phyloP scores from a whole-genome alignment of 1,140 invertebrate genomes.

The Lethrus apterus region DNA sequence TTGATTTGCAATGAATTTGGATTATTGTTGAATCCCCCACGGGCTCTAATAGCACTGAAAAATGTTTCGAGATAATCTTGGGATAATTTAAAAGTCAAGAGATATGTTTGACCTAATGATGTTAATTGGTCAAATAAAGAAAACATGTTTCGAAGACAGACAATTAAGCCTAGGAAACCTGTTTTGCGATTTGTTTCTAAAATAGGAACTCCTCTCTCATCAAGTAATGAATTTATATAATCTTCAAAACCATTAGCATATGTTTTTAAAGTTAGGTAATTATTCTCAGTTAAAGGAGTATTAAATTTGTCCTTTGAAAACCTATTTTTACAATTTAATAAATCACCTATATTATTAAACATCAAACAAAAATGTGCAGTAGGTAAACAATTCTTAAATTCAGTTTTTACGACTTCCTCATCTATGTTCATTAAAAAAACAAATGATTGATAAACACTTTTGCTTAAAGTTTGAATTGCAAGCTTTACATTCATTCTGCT shows the following conservation, averaged over 20 bases:
- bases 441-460: conserved; percentile 22
- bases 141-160: conserved; percentile 18
- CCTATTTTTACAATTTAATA: conserved; percentile 23
- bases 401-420: neutral
- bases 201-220: conserved; percentile 4
- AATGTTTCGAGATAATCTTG: conserved; percentile 41
- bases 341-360: conserved; percentile 25
- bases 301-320: conserved; percentile 20
- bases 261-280: conserved; percentile 8
- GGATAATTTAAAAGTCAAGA: conserved; percentile 33
- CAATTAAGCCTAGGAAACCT: conserved; percentile 20
- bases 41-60: conserved; percentile 33
- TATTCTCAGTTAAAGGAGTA: conserved; percentile 3
- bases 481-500: conserved; percentile 24
- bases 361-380: conserved; percentile 21
- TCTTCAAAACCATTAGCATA: conserved; percentile 12
- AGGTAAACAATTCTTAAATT: conserved; percentile 18
- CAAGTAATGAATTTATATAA: conserved; percentile 16
- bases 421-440: conserved; percentile 17
- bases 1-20: conserved; percentile 29
- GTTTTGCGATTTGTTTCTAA: conserved; percentile 16
- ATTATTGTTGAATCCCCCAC: conserved; percentile 40
- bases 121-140: conserved; percentile 12
- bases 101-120: conserved; percentile 8
- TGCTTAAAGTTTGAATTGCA: conserved; percentile 14